Base-by-base conservation (phyloP, 1,140 invertebrate genomes). In the Goniozus legneri region DNA sequence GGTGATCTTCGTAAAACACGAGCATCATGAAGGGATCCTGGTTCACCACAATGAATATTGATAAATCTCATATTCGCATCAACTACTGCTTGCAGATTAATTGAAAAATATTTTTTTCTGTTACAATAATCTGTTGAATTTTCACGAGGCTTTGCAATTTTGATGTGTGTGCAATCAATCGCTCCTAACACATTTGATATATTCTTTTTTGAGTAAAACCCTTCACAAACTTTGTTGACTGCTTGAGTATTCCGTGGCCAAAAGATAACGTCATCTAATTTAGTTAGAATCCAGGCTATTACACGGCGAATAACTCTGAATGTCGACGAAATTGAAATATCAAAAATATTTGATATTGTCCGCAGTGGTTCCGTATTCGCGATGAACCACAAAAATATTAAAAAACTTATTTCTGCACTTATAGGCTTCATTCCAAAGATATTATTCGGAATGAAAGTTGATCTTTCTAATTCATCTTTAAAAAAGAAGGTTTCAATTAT, bases 81-180 rank as follows among this genome's bases (percentile, higher is more conserved):
- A 21, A 30, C 21, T 32, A 55, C 37, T 31, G 8, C 52, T 58
- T 58, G 52, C 20, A 55, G 33, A 2, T 52, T 10, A 21, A 54
- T 34, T 14, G 53, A 45, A 20, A 52, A 45, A 34, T 49, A 51
- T 14, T 47, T 52, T 42, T 58, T 58, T 37, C 43, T 31, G 40
- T 58, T 55, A 24, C 15, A 39, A 53, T 58, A 58, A 30, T 49
- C 47, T 30, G 20, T 8, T 14, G 44, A 35, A 39, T 46, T 19
- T 10, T 30, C 19, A 20, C 21, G 19, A 34, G 60, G 48, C 44
- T 45, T 53, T 48, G 40, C 38, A 19, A 62, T 59, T 32, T 44
- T 18, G 22, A 58, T 55, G 43, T 62, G 50, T 10, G 20, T 50
- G 16, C 54, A 44, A 49, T 60, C 60, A 12, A 57, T 60, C n/a